These are phyloP conservation scores for Carapus acus DNA, from an alignment of 2,797 vertebrate species.

Conservation along the genomic window DNA sequence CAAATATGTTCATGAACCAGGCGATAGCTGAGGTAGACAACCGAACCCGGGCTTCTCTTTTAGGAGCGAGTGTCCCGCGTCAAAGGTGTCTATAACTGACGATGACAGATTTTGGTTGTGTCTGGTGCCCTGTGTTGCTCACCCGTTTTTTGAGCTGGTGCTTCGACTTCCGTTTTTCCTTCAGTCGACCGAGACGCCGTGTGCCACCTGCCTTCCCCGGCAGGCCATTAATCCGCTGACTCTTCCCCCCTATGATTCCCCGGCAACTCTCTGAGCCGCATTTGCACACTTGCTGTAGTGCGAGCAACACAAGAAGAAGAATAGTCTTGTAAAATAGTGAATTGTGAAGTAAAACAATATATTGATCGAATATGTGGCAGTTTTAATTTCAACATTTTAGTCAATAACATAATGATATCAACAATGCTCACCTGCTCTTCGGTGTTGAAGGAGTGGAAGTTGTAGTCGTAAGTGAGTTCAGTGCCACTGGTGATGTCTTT, in stretches of 20 bases:
- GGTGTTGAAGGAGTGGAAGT: conserved; percentile 96
- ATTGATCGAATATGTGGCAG: no score
- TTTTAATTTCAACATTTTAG: no score
- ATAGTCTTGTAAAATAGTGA: no score
- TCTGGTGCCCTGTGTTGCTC: conserved; percentile 36
- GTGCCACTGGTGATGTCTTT: conserved; percentile 89
- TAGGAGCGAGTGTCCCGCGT: no score
- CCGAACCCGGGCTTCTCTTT: no score
- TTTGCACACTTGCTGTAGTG: conserved; percentile 86
- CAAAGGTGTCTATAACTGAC: no score
- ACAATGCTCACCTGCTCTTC: conserved; percentile 94
- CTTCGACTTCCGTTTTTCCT: conserved; percentile 98
- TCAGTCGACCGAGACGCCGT: conserved; percentile 82
- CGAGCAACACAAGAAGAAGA: no score
- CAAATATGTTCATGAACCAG: no score
- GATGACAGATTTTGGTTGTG: no score
- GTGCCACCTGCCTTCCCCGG: conserved; percentile 76
- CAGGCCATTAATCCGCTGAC: conserved; percentile 88
- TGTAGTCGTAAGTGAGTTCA: conserved; percentile 96
- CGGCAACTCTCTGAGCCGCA: conserved; percentile 90
- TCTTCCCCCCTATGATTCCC: conserved; percentile 92
- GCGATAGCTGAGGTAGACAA: conserved; percentile 8
- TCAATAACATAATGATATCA: no score
- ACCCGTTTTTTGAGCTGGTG: conserved; percentile 97
- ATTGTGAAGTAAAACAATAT: no score